A percentile compares a stretch with the other conserved stretches of the same genome.
Evolutionary conservation across 2,797 vertebrate species (phyloP).

Genomic region (Agapornis canus): DNA sequence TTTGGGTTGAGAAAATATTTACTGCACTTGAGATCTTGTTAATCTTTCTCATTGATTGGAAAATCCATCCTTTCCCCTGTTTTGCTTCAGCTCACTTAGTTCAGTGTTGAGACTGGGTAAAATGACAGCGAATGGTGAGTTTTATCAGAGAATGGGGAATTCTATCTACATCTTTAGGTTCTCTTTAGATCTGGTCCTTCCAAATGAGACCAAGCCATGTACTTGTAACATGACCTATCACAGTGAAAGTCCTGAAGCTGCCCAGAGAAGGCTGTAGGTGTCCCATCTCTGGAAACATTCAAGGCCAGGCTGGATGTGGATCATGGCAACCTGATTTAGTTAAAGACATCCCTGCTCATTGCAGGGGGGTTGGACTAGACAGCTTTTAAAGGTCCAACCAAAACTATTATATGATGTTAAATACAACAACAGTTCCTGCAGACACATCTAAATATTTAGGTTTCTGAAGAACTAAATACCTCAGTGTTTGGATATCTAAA

Average conservation of each 20-base stretch:
- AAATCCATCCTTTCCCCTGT: background rate
- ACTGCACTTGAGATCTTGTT: background rate
- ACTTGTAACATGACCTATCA: background rate
- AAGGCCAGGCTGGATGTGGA: background rate
- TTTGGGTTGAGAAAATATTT: background rate
- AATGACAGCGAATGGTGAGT: background rate
- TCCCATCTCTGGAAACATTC: background rate
- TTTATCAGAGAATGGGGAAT: background rate
- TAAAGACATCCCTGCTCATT: background rate
- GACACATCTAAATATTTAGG: background rate
- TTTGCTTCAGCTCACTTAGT: background rate
- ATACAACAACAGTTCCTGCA: background rate
- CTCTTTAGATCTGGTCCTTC: background rate
- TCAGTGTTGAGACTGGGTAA: background rate
- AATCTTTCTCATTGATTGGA: background rate
- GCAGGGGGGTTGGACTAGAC: background rate
- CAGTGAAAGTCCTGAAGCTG: background rate
- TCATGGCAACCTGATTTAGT: background rate
- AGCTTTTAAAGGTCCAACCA: background rate
- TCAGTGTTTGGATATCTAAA: background rate
- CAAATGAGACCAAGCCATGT: background rate
- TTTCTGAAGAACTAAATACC: background rate
- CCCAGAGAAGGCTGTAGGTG: background rate
- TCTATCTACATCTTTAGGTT: background rate
- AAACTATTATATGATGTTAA: background rate